Evolutionary conservation across 2,888 invertebrate species (phyloP).

Genomic region (Rhorus exstirpatorius): DNA sequence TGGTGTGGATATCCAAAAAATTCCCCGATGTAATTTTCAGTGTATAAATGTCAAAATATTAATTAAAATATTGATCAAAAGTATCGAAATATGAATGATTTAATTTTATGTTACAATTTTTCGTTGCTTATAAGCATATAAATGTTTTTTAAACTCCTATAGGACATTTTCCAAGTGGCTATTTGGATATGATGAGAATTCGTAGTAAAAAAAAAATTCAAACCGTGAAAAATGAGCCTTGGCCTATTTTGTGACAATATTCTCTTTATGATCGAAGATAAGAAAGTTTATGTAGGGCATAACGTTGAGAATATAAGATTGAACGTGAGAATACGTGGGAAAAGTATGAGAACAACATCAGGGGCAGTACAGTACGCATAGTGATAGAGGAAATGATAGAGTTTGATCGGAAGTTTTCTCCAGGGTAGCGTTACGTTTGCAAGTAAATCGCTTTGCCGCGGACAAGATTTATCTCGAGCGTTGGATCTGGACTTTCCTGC

Average conservation of each 20-base stretch:
- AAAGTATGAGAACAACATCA: constrained; percentile 36
- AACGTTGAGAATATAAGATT: constrained; percentile 45
- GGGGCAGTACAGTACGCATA: constrained; percentile 24
- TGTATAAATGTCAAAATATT: neutral
- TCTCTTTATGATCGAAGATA: neutral
- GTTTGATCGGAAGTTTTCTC: constrained; percentile 75
- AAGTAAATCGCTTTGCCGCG: constrained; percentile 77
- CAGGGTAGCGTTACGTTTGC: constrained; percentile 66
- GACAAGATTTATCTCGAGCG: constrained; percentile 77
- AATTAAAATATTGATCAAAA: too few species aligned
- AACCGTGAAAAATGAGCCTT: constrained; percentile 5
- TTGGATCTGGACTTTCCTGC: constrained; percentile 67
- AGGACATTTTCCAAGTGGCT: too few species aligned
- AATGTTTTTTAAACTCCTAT: neutral
- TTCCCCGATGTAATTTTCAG: neutral
- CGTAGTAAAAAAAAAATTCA: neutral
- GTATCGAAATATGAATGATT: too few species aligned
- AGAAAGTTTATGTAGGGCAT: constrained; percentile 35
- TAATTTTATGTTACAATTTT: too few species aligned
- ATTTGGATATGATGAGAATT: neutral
- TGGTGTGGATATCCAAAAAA: neutral
- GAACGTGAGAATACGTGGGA: constrained; percentile 30
- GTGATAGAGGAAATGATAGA: constrained; percentile 75
- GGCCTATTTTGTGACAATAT: constrained; percentile 20
- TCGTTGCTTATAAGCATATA: too few species aligned